These are phyloP conservation scores for Synergus umbraculus DNA, from an alignment of 2,888 invertebrate genomes.

Conservation along the genomic window DNA sequence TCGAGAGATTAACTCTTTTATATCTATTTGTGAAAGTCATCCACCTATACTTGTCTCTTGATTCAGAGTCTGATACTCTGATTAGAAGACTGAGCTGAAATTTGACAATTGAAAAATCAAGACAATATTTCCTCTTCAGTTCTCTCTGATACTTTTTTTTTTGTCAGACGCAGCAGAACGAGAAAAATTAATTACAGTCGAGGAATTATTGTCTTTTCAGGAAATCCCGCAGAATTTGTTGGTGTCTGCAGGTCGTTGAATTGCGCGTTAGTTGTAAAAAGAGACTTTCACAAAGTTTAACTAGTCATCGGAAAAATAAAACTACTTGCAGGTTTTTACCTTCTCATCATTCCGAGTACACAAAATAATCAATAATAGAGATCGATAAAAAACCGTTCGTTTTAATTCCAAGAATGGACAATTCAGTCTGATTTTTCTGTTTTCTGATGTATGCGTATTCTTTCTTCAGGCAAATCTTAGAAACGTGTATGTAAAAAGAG, in stretches of 20 bases:
- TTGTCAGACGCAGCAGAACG: background rate
- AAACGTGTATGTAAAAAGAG: background rate
- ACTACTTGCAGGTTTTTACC: background rate
- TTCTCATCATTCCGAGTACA: background rate
- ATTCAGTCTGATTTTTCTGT: no score
- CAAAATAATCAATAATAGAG: background rate
- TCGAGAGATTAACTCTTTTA: no score
- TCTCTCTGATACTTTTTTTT: background rate
- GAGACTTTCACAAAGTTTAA: conserved; percentile 5
- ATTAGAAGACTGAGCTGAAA: background rate
- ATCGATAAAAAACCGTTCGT: background rate
- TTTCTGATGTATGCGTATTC: background rate
- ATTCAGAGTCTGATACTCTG: background rate
- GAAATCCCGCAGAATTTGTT: background rate
- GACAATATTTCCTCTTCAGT: background rate
- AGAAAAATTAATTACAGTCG: background rate
- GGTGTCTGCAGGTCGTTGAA: background rate
- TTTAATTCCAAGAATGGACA: background rate
- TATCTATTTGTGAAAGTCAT: no score
- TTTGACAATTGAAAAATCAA: background rate
- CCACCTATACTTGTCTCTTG: background rate
- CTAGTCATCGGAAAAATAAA: conserved; percentile 5
- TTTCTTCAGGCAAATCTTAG: background rate
- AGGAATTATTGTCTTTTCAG: background rate
- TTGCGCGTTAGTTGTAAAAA: conserved; percentile 5